Percentiles rank a stretch among this genome's conserved stretches.
Evolutionary conservation across 2,888 invertebrate species (phyloP).

Genomic region (Pterobdella sp.): DNA sequence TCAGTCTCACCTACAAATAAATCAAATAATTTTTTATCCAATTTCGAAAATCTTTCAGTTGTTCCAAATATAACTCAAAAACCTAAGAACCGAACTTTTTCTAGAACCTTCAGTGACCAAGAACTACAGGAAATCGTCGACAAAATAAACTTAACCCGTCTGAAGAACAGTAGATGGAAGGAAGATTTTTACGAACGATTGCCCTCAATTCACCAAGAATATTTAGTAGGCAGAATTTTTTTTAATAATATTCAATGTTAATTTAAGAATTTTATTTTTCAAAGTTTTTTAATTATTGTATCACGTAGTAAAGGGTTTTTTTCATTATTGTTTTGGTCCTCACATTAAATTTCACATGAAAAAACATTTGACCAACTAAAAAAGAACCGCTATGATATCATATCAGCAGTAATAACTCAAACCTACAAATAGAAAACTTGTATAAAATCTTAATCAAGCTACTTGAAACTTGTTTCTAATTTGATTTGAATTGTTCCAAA

Average conservation of each 20-base stretch:
- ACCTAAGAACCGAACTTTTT: not conserved
- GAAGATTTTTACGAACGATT: conserved; percentile 37
- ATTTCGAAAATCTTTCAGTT: not conserved
- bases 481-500: too few relatives aligned
- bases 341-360: too few relatives aligned
- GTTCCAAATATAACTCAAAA: too few relatives aligned
- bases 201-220: conserved; percentile 35
- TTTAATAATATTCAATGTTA: not conserved
- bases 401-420: too few relatives aligned
- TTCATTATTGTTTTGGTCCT: too few relatives aligned
- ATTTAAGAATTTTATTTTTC: not conserved
- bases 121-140: conserved; percentile 30
- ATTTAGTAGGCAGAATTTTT: conserved; percentile 33
- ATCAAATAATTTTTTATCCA: too few relatives aligned
- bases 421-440: too few relatives aligned
- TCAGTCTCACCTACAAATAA: not conserved
- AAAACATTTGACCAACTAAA: too few relatives aligned
- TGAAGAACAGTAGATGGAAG: conserved; percentile 34
- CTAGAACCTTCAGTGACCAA: not conserved
- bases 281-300: not conserved
- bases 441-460: too few relatives aligned
- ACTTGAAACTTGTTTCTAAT: too few relatives aligned
- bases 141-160: conserved; percentile 26
- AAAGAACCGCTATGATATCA: too few relatives aligned
- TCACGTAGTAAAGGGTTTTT: too few relatives aligned